phyloP scores from a whole-genome alignment of 1,140 invertebrate species.

The Scylla paramamosain region DNA sequence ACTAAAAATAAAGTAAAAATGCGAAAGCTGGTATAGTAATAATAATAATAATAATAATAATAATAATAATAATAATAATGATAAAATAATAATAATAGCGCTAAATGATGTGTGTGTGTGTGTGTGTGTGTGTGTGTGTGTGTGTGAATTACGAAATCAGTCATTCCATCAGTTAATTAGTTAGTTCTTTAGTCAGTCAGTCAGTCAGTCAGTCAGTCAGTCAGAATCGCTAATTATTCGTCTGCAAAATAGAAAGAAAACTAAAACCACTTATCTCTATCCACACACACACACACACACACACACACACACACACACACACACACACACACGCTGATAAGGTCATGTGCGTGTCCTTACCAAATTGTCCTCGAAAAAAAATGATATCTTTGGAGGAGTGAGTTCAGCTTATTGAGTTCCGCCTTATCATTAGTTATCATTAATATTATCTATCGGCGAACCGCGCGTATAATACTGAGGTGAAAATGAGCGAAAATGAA shows the following conservation, averaged over 20 bases:
- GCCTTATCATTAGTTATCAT: too few relatives aligned
- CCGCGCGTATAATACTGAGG: too few relatives aligned
- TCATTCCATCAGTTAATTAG: background rate
- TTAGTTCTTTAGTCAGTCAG: background rate
- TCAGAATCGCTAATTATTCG: too few relatives aligned
- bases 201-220: background rate
- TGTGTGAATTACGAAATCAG: background rate
- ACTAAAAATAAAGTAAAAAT: background rate
- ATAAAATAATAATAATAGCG: background rate
- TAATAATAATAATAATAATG: conserved; percentile 33
- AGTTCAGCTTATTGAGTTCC: too few relatives aligned
- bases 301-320: conserved; percentile 10
- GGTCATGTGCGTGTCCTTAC: too few relatives aligned
- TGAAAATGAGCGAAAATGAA: background rate
- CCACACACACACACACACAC: conserved; percentile 13
- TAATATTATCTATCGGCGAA: too few relatives aligned
- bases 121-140: background rate
- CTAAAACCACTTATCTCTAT: too few relatives aligned
- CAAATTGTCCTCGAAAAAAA: too few relatives aligned
- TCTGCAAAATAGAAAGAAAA: too few relatives aligned
- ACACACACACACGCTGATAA: too few relatives aligned
- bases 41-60: conserved; percentile 5
- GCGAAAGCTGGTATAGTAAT: background rate
- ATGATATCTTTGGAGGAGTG: too few relatives aligned
- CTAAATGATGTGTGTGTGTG: background rate